Conservation (phyloP, 2,113 vertebrate genomes). For the Gasterosteus nipponicus region DNA sequence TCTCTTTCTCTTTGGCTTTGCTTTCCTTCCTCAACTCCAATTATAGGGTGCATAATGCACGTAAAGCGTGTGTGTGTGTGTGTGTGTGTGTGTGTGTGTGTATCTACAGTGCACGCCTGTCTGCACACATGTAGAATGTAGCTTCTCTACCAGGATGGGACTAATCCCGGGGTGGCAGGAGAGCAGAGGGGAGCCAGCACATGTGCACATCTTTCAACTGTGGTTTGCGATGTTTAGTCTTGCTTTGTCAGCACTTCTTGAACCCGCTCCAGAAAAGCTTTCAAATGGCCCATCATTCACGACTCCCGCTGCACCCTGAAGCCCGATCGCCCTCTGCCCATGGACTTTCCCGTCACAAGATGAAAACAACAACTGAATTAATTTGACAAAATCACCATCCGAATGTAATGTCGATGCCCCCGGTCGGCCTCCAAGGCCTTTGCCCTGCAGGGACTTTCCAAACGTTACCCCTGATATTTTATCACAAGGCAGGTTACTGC, state of each 20-base stretch:
- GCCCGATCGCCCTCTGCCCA: slow-evolving; percentile 62
- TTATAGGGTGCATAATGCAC: slow-evolving; percentile 22
- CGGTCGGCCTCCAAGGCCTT: slow-evolving; percentile 10
- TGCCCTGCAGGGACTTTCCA: slow-evolving; percentile 58
- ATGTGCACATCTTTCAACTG: slow-evolving; percentile 81
- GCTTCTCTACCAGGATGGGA: slow-evolving; percentile 56
- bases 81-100: neutral
- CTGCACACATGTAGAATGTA: slow-evolving; percentile 48
- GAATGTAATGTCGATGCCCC: slow-evolving; percentile 38
- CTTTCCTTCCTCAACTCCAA: slow-evolving; percentile 6
- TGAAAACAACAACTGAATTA: slow-evolving; percentile 71
- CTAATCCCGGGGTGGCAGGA: slow-evolving; percentile 69
- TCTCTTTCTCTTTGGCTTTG: slow-evolving; percentile 23
- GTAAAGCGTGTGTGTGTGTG: neutral
- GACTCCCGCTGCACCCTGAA: slow-evolving; percentile 73
- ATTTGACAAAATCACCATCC: slow-evolving; percentile 44
- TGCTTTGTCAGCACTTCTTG: slow-evolving; percentile 88
- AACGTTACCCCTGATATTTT: slow-evolving; percentile 40
- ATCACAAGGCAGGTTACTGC: slow-evolving; percentile 51
- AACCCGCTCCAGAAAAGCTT: slow-evolving; percentile 92
- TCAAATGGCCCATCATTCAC: slow-evolving; percentile 85
- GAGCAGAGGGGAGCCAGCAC: slow-evolving; percentile 70
- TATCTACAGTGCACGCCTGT: neutral
- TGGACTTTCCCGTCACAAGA: slow-evolving; percentile 38
- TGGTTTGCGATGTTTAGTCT: slow-evolving; percentile 83